Conservation (phyloP, 1,140 invertebrate species). For the Penaeus japonicus region DNA sequence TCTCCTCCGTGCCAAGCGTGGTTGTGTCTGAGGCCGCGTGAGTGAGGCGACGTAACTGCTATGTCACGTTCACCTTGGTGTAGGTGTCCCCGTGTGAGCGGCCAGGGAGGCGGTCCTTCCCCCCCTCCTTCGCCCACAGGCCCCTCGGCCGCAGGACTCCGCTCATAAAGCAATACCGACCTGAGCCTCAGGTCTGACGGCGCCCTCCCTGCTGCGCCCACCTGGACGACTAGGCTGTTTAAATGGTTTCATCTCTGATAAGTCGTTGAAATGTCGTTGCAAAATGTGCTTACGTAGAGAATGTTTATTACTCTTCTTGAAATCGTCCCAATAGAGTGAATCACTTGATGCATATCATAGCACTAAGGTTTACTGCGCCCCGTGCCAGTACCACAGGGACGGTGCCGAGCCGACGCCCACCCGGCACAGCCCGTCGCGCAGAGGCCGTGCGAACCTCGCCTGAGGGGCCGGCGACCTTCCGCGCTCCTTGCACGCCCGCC, state of each 20-base stretch:
- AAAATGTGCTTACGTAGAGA: constrained; percentile 56
- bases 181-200: constrained; percentile 46
- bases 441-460: constrained; percentile 20
- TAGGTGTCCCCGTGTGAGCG: constrained; percentile 42
- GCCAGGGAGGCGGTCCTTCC: constrained; percentile 43
- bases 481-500: neutral
- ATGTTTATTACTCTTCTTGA: constrained; percentile 55
- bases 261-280: constrained; percentile 57
- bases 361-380: constrained; percentile 54
- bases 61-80: constrained; percentile 52
- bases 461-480: neutral
- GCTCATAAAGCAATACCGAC: constrained; percentile 54
- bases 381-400: constrained; percentile 49
- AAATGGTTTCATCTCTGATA: constrained; percentile 55
- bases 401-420: constrained; percentile 31
- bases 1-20: constrained; percentile 57
- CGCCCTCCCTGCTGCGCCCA: constrained; percentile 48
- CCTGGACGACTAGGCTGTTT: constrained; percentile 54
- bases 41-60: constrained; percentile 46
- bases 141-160: constrained; percentile 20
- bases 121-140: constrained; percentile 29
- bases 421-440: constrained; percentile 22
- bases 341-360: constrained; percentile 58
- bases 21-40: constrained; percentile 54
- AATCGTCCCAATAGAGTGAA: constrained; percentile 56